These are phyloP conservation scores for Sclerodermus sp. DNA, from an alignment of 2,888 invertebrate species.

Conservation along the genomic window DNA sequence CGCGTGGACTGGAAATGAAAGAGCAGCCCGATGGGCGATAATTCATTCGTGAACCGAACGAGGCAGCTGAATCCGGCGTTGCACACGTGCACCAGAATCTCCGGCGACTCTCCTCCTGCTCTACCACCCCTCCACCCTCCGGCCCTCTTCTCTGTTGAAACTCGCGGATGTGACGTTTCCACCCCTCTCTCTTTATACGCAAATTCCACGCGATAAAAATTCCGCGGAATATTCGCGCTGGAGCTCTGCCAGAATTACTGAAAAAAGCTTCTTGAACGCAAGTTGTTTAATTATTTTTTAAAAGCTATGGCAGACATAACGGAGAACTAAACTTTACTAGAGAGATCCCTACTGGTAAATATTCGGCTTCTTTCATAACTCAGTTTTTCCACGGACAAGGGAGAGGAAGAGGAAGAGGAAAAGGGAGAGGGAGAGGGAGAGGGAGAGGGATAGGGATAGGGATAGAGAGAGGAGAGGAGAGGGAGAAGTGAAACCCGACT, in stretches of 20 bases:
- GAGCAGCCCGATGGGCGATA: constrained; percentile 55
- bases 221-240: not conserved
- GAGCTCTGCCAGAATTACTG: not conserved
- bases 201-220: not conserved
- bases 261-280: no score
- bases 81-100: constrained; percentile 47
- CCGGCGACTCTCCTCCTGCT: constrained; percentile 15
- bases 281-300: no score
- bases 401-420: no score
- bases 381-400: no score
- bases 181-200: not conserved
- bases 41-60: constrained; percentile 57
- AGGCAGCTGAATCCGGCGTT: constrained; percentile 55
- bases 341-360: no score
- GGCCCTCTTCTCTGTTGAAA: constrained; percentile 20
- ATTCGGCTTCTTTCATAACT: no score
- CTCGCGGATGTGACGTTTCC: constrained; percentile 23
- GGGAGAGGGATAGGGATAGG: no score
- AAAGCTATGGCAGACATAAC: no score
- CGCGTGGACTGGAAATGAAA: constrained; percentile 56
- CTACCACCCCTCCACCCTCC: no score
- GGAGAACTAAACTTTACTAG: no score
- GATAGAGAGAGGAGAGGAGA: no score
- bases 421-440: no score
- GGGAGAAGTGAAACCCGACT: constrained; percentile 49